These are phyloP conservation scores for Dolichopus griseipennis DNA, from an alignment of 2,888 invertebrate genomes.

Conservation along the genomic window DNA sequence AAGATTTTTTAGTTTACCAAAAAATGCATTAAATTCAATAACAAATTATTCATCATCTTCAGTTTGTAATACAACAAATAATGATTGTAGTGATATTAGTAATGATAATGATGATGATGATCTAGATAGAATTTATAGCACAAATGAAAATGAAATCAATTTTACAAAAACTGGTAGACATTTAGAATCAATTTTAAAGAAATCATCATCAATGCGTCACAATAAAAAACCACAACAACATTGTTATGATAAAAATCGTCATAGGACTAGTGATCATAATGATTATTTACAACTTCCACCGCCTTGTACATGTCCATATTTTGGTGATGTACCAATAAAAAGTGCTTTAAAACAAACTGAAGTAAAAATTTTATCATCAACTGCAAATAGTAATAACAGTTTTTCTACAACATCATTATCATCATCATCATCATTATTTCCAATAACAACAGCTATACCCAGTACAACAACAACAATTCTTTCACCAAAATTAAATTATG, in stretches of 20 bases:
- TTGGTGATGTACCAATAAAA: slow-evolving; percentile 56
- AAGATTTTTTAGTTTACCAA: slow-evolving; percentile 38
- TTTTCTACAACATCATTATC: slow-evolving; percentile 23
- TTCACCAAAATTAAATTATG: neutral
- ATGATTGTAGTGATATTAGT: no score
- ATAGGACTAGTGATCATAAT: slow-evolving; percentile 37
- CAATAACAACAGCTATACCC: slow-evolving; percentile 38
- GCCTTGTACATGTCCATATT: slow-evolving; percentile 73
- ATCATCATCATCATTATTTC: slow-evolving; percentile 26
- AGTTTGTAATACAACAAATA: neutral
- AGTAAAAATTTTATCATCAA: slow-evolving; percentile 45
- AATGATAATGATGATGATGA: neutral
- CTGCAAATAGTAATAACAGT: slow-evolving; percentile 17
- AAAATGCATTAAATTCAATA: slow-evolving; percentile 26
- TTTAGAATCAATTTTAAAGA: neutral
- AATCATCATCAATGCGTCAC: neutral
- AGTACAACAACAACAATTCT: neutral
- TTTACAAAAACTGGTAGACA: neutral
- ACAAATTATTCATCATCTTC: neutral
- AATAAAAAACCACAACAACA: neutral
- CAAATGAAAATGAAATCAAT: neutral
- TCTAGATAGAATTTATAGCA: neutral
- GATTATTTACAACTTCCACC: slow-evolving; percentile 54
- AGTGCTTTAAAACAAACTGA: slow-evolving; percentile 43
- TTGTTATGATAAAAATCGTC: slow-evolving; percentile 41